A percentile compares a stretch with the other conserved stretches of the same genome.
These are phyloP conservation scores for Peromyscus attwateri DNA, from an alignment of 2,797 vertebrate species.

Conservation along the genomic window DNA sequence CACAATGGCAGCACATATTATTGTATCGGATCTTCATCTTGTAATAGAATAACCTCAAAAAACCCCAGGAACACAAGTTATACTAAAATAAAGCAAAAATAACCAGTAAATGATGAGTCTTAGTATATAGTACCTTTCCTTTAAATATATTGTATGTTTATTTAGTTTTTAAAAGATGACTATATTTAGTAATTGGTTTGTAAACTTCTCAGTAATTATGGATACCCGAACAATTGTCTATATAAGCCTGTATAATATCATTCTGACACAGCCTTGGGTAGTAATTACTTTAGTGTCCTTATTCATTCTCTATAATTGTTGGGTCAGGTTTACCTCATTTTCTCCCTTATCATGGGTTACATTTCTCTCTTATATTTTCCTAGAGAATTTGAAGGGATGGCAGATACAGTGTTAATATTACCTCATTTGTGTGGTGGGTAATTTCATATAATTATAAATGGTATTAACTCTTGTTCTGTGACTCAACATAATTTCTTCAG, in stretches of 20 bases:
- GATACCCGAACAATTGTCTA: conserved; percentile 25
- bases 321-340: not conserved
- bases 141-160: conserved; percentile 5
- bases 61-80: not conserved
- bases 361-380: not conserved
- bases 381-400: conserved; percentile 15
- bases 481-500: conserved; percentile 26
- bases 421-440: not conserved
- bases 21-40: not conserved
- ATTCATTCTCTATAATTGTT: not conserved
- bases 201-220: conserved; percentile 47
- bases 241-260: not conserved
- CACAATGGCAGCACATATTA: not conserved
- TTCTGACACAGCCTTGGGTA: not conserved
- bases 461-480: not conserved
- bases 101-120: not conserved
- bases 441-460: conserved; percentile 42
- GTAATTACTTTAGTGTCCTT: conserved; percentile 6
- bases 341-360: not conserved
- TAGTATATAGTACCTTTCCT: conserved; percentile 50
- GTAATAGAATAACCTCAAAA: not conserved
- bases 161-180: conserved; percentile 38
- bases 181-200: not conserved
- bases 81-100: conserved; percentile 39
- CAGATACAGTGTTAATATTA: not conserved